Evolutionary conservation across 2,113 vertebrate genomes (phyloP).

Genomic region (Uropsilus gracilis): DNA sequence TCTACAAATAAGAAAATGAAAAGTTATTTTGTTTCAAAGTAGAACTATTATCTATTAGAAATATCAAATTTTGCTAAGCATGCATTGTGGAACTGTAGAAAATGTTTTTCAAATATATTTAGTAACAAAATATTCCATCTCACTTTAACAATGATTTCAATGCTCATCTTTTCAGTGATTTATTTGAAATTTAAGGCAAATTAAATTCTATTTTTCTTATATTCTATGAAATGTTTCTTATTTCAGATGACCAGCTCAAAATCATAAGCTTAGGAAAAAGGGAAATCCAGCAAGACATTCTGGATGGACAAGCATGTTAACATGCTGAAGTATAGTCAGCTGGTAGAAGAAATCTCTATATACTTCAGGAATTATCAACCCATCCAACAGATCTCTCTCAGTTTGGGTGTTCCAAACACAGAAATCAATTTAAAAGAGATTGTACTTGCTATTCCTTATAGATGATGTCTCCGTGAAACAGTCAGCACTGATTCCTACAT

Average conservation of each 20-base stretch:
- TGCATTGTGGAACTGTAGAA: background rate
- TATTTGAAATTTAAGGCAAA: background rate
- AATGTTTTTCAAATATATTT: background rate
- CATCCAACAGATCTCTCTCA: background rate
- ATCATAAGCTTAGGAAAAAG: background rate
- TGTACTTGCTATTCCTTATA: background rate
- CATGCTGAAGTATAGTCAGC: background rate
- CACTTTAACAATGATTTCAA: background rate
- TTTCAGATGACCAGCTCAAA: background rate
- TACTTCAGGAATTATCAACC: background rate
- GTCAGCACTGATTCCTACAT: background rate
- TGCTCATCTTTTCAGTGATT: background rate
- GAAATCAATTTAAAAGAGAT: background rate
- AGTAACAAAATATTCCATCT: background rate
- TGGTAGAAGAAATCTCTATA: background rate
- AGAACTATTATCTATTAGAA: background rate
- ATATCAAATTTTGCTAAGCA: background rate
- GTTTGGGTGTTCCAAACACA: background rate
- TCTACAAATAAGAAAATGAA: background rate
- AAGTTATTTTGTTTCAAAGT: background rate
- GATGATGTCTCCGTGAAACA: background rate
- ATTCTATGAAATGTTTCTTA: background rate
- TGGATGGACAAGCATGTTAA: background rate
- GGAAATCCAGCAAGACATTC: background rate
- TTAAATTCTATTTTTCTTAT: background rate